A percentile compares a stretch with the other conserved stretches of the same genome.
phyloP scores from a whole-genome alignment of 2,797 vertebrate species.

The Sarcophilus harrisii region DNA sequence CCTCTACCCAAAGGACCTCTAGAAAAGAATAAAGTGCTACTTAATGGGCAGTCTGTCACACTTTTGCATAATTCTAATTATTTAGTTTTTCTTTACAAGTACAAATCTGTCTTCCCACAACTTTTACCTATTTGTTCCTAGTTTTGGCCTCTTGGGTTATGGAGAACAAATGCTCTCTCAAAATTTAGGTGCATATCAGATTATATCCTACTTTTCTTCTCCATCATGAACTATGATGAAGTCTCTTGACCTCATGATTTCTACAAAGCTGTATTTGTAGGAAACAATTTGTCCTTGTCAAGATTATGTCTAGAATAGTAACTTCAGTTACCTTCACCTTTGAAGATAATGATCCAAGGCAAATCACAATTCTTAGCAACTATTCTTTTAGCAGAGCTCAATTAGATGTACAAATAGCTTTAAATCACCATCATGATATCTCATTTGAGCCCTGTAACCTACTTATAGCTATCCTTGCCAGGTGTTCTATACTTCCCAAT shows the following conservation, averaged over 20 bases:
- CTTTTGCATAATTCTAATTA: not conserved
- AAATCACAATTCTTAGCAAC: not conserved
- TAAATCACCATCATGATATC: not conserved
- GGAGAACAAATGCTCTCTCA: not conserved
- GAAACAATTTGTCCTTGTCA: not conserved
- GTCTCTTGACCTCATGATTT: not conserved
- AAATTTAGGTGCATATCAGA: not conserved
- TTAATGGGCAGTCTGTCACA: not conserved
- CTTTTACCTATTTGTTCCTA: not conserved
- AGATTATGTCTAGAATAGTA: not conserved
- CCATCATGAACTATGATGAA: not conserved
- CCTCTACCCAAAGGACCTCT: not conserved
- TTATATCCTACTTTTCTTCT: not conserved
- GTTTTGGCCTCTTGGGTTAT: not conserved
- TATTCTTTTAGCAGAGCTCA: not conserved
- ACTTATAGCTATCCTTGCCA: not conserved
- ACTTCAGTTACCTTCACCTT: not conserved
- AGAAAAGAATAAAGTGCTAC: not conserved
- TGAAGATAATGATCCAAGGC: not conserved
- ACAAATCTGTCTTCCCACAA: not conserved
- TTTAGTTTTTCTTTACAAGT: not conserved
- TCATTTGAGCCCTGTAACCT: not conserved
- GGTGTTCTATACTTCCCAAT: not conserved
- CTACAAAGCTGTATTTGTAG: not conserved
- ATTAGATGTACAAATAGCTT: not conserved